Percentiles rank a stretch among this genome's conserved stretches.
These are phyloP conservation scores for Delia radicum DNA, from an alignment of 1,140 invertebrate genomes.

Conservation along the genomic window DNA sequence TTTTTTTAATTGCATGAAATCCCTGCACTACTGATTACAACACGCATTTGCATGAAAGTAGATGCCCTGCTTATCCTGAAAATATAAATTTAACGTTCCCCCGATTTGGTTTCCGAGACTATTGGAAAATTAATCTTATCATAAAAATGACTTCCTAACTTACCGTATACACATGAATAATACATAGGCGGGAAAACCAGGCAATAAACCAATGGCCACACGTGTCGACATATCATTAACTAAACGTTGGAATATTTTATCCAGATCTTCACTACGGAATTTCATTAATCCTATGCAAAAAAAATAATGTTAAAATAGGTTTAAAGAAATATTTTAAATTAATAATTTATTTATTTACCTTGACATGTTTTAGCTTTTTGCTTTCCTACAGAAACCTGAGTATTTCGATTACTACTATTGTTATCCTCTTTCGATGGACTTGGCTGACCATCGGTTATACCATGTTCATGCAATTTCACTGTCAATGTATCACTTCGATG, in stretches of 20 bases:
- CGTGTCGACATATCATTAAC: constrained; percentile 83
- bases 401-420: constrained; percentile 30
- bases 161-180: constrained; percentile 92
- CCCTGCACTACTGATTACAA: too few relatives aligned
- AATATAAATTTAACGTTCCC: too few relatives aligned
- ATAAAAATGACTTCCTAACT: too few relatives aligned
- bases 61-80: too few relatives aligned
- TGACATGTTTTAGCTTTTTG: constrained; percentile 52
- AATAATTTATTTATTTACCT: constrained; percentile 27
- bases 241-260: constrained; percentile 76
- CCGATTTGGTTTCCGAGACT: too few relatives aligned
- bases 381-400: constrained; percentile 43
- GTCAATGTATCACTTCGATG: constrained; percentile 29
- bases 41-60: too few relatives aligned
- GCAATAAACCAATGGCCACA: constrained; percentile 77
- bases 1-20: too few relatives aligned
- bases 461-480: constrained; percentile 30
- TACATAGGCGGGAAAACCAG: constrained; percentile 90
- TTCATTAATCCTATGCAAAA: constrained; percentile 81
- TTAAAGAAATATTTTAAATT: neutral
- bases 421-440: constrained; percentile 39
- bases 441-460: constrained; percentile 23
- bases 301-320: constrained; percentile 29
- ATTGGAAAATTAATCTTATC: too few relatives aligned
- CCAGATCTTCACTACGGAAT: constrained; percentile 79